These are phyloP conservation scores for Zapus hudsonius DNA, from an alignment of 2,113 vertebrate genomes.

Conservation along the genomic window DNA sequence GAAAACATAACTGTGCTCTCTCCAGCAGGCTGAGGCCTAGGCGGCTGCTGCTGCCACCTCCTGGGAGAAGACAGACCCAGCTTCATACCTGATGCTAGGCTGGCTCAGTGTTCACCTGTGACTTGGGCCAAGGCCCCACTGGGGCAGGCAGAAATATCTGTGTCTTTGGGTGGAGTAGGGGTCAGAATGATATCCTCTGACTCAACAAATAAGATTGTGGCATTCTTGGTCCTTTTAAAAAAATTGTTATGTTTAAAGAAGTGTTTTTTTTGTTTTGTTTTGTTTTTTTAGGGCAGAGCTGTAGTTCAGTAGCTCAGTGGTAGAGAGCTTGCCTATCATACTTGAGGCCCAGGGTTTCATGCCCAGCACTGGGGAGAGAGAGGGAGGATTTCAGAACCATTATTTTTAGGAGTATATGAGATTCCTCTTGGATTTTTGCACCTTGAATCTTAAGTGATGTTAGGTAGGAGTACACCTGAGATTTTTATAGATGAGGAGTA, in stretches of 20 bases:
- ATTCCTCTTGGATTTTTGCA: neutral
- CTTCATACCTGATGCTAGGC: slow-evolving; percentile 44
- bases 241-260: slow-evolving; percentile 7
- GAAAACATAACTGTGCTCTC: slow-evolving; percentile 48
- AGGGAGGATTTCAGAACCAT: neutral
- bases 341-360: neutral
- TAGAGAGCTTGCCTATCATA: neutral
- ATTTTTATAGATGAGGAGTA: neutral
- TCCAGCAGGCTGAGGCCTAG: slow-evolving; percentile 16
- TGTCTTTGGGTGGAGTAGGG: neutral
- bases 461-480: neutral
- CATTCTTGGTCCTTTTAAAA: neutral
- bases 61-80: slow-evolving; percentile 72
- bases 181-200: neutral
- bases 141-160: neutral
- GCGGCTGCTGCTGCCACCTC: slow-evolving; percentile 71
- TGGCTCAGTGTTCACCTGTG: slow-evolving; percentile 2
- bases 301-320: neutral
- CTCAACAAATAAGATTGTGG: neutral
- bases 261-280: too few species aligned
- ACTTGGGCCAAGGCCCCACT: neutral
- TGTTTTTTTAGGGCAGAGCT: neutral
- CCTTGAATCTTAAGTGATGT: neutral
- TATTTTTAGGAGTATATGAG: neutral
- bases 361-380: neutral